phyloP scores from a whole-genome alignment of 2,888 invertebrate species.

The Mellilla xanthometata region DNA sequence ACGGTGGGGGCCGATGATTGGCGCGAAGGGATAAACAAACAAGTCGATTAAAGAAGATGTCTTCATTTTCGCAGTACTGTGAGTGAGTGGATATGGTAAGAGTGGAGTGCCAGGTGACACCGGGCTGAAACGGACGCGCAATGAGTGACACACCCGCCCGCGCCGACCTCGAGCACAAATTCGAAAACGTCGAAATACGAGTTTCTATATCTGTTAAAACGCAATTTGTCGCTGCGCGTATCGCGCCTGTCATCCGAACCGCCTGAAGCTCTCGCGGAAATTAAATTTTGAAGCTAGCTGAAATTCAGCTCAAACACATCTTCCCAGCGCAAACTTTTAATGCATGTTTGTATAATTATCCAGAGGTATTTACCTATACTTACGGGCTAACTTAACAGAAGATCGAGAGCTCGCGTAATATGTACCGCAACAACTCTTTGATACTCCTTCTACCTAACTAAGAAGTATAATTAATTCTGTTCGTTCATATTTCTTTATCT shows the following conservation, averaged over 20 bases:
- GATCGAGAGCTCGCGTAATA: conserved; percentile 5
- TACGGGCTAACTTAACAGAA: background rate
- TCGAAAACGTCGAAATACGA: conserved; percentile 32
- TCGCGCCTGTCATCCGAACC: conserved; percentile 35
- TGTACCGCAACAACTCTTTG: no score
- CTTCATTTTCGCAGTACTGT: conserved; percentile 37
- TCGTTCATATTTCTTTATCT: no score
- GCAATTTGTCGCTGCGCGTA: conserved; percentile 35
- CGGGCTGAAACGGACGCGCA: background rate
- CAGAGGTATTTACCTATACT: background rate
- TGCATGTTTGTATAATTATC: conserved; percentile 6
- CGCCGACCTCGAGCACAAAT: conserved; percentile 30
- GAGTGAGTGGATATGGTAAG: conserved; percentile 23
- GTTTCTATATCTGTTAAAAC: conserved; percentile 34
- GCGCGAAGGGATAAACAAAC: conserved; percentile 41
- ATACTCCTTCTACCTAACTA: no score
- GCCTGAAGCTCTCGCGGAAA: conserved; percentile 35
- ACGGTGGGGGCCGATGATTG: conserved; percentile 27
- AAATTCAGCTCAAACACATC: conserved; percentile 9
- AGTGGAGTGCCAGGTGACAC: conserved; percentile 11
- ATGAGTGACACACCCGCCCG: conserved; percentile 42
- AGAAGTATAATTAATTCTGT: no score
- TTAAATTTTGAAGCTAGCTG: conserved; percentile 40
- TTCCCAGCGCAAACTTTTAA: conserved; percentile 10
- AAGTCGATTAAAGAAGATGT: conserved; percentile 63